These are phyloP conservation scores for Campoletis sonorensis DNA, from an alignment of 1,140 invertebrate species.

Conservation along the genomic window DNA sequence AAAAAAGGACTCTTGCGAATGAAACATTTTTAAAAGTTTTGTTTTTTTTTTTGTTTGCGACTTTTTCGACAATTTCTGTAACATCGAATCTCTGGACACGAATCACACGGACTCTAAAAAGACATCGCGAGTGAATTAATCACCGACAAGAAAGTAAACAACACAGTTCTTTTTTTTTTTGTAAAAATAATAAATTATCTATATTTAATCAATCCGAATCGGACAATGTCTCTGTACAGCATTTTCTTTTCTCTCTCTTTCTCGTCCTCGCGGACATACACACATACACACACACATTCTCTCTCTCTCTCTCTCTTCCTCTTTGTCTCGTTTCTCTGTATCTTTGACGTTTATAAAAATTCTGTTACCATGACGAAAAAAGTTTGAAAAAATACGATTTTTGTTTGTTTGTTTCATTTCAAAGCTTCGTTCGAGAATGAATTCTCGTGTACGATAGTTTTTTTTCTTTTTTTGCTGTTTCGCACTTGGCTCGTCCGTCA, in stretches of 20 bases:
- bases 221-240: slow-evolving; percentile 73
- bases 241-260: slow-evolving; percentile 27
- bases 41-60: too few relatives aligned
- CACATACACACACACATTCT: not conserved
- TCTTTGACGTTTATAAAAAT: slow-evolving; percentile 39
- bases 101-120: slow-evolving; percentile 52
- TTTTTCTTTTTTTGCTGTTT: not conserved
- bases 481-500: not conserved
- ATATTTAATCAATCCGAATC: slow-evolving; percentile 72
- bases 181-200: slow-evolving; percentile 74
- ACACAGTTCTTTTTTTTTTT: slow-evolving; percentile 62
- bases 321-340: too few relatives aligned
- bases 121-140: slow-evolving; percentile 58
- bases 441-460: slow-evolving; percentile 12
- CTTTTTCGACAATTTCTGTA: slow-evolving; percentile 48
- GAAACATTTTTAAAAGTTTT: not conserved
- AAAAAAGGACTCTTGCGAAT: slow-evolving; percentile 50
- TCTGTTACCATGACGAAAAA: not conserved
- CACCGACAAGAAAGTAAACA: slow-evolving; percentile 56
- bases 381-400: not conserved
- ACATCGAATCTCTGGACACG: slow-evolving; percentile 63
- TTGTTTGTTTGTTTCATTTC: not conserved
- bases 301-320: too few relatives aligned
- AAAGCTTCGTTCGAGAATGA: slow-evolving; percentile 5
- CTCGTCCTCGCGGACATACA: slow-evolving; percentile 27